Base-by-base conservation (phyloP, 64 coral and sea anemone species). In the Montipora efflorescens region DNA sequence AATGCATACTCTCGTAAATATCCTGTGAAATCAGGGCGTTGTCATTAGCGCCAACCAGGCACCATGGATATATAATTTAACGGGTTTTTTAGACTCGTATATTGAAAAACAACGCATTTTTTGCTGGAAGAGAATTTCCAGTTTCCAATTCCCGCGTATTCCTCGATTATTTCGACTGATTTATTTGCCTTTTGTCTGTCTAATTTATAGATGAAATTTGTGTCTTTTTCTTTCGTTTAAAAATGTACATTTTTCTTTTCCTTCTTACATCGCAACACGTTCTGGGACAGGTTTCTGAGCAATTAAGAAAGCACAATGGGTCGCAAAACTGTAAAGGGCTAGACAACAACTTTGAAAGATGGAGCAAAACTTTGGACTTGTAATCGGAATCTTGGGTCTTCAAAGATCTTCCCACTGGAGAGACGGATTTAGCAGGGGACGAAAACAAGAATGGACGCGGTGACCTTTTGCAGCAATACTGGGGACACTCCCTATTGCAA, bases 191-290 rank as follows among this genome's bases (percentile, higher is more conserved):
- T 36, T 36, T 36, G 36, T 36, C 36, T 36, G 36, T 36, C 36
- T 36, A 2, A 36, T 36, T 36, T 36, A 36, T 28, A 28, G 28
- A 36, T 36, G 36, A 36, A 36, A 84, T 84, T 21, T 67, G 62
- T 11, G 66, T 21, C 67, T 86, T 71, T 47, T 86, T 86, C 47
- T 86, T 70, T 7, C 62, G 82, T 47, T 71, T 86, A 49, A 48
- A 86, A 48, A 86, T 64, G n/a, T 71, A 72, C 82, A 86, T 86
- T 86, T 70, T 86, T 64, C 10, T 70, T 14, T 86, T 72, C 18
- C 18, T 84, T 1, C 59, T 47, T 1, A 71, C 19, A 51, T 86
- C 82, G 47, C 64, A 86, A 16, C 82, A 72, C 13, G 9, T 71
- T 12, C 10, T 86, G 3, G 82, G 82, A 51, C 82, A 86, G 25